Percentiles rank a stretch among this genome's conserved stretches.
These are phyloP conservation scores for Corythornis cristatus DNA, from an alignment of 2,113 vertebrate species.

Conservation along the genomic window DNA sequence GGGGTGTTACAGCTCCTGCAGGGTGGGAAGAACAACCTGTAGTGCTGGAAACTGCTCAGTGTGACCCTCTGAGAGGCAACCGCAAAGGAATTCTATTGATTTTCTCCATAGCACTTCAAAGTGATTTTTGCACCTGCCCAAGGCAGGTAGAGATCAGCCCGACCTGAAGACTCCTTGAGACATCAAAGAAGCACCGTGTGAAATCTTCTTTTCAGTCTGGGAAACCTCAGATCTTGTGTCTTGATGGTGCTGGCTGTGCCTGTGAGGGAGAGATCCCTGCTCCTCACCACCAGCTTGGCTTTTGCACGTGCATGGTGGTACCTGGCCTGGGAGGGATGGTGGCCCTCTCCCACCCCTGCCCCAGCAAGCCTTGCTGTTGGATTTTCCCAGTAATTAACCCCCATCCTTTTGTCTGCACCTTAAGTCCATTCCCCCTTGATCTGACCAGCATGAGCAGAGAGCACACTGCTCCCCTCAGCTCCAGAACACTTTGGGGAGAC, in stretches of 20 bases:
- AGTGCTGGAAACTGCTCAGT: not conserved
- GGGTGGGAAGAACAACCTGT: not conserved
- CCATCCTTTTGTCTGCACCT: not conserved
- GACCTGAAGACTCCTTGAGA: not conserved
- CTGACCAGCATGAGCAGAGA: not conserved
- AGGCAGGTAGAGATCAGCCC: not conserved
- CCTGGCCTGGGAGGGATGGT: not conserved
- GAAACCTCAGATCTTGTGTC: not conserved
- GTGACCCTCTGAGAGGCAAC: not conserved
- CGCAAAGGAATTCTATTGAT: not conserved
- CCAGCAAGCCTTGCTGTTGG: not conserved
- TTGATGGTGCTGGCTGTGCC: not conserved
- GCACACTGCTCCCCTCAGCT: not conserved
- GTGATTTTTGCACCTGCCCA: not conserved
- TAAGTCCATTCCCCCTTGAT: not conserved
- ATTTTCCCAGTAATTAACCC: not conserved
- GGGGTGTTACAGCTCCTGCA: not conserved
- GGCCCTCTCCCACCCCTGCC: not conserved
- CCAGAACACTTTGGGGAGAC: not conserved
- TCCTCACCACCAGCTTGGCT: accelerated
- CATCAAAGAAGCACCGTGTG: not conserved
- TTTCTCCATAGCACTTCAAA: not conserved
- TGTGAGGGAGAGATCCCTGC: not conserved
- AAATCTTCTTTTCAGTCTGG: not conserved
- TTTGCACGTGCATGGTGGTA: not conserved